A percentile compares a stretch with the other conserved stretches of the same genome.
These are phyloP conservation scores for Antitype chi DNA, from an alignment of 2,888 invertebrate genomes.

Conservation along the genomic window DNA sequence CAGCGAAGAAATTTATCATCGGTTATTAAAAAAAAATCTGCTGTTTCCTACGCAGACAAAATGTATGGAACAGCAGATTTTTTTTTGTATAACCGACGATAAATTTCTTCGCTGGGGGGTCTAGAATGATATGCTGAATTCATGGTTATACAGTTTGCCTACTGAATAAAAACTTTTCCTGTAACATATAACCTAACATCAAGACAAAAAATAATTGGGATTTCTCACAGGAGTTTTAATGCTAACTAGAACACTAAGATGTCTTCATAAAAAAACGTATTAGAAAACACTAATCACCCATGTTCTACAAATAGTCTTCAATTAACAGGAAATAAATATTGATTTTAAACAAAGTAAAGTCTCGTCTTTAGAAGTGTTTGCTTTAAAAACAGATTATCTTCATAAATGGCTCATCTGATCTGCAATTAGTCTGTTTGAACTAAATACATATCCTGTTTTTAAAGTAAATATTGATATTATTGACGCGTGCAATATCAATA, in stretches of 20 bases:
- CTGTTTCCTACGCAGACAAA: no score
- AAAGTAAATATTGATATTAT: slow-evolving; percentile 47
- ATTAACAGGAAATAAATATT: slow-evolving; percentile 26
- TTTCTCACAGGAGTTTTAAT: not conserved
- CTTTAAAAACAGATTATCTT: slow-evolving; percentile 36
- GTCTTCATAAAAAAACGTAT: not conserved
- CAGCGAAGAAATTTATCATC: no score
- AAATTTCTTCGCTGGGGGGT: no score
- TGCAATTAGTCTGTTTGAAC: slow-evolving; percentile 29
- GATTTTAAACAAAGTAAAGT: slow-evolving; percentile 8
- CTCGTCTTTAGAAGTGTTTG: slow-evolving; percentile 22
- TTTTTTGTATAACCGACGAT: no score
- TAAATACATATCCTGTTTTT: slow-evolving; percentile 22
- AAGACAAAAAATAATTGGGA: not conserved
- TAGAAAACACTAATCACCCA: not conserved
- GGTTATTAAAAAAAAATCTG: no score
- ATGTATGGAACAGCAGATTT: no score
- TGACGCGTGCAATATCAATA: slow-evolving; percentile 31
- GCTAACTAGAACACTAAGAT: not conserved
- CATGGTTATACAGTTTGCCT: no score
- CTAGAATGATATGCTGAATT: no score
- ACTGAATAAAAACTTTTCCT: no score
- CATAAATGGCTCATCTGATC: slow-evolving; percentile 22
- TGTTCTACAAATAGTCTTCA: not conserved
- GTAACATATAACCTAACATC: not conserved